Evolutionary conservation across 2,113 vertebrate species (phyloP), one percentile per base, ranked within the genome.

Genomic region (Etia nguti): DNA sequence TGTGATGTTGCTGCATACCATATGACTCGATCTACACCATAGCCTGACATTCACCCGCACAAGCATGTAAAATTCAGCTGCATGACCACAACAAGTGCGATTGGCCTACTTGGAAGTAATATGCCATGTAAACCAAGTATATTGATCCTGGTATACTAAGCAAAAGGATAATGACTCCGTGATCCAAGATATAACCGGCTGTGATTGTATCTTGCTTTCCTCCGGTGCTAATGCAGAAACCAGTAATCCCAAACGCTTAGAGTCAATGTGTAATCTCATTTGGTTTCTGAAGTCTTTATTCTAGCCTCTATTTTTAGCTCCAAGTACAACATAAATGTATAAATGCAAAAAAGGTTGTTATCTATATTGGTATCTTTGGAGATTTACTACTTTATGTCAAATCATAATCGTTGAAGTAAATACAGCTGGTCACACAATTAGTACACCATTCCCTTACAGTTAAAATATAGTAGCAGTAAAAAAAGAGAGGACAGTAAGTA

Each of bases 301-400:
- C 36, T 43, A 24, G 15, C 12, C n/a, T 43, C n/a, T 36, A 15
- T 41, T 68, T 68, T 41, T 68, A 68, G 62, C 62, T 41, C 62
- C 62, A 68, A 38, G 36, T 38, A 43, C 41, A 43, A 16, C 38
- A 70, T 70, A 24, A 70, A 70, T 10, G n/a, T 70, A 46, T 43
- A 43, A 70, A 70, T 70, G n/a, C 38, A 70, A 70, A 16, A 6
- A 43, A 43, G 13, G 4, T 3, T 46, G 13, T 73, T 73, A 6
- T 46, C 22, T 10, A 11, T 26, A 18, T 26, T 48, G 15, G 16
- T 48, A 29, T 73, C 62, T 48, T 20, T 8, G 16, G 48, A 20
- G 6, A 50, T 48, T 15, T 73, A 0, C 41, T 46, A 16, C 41
- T 0, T 26, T 48, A 73, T 46, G 22, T 18, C 1, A 73, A 73